Percentiles rank a stretch among this genome's conserved stretches.
phyloP scores from a whole-genome alignment of 2,113 vertebrate genomes.

The Hippocampus abdominalis region DNA sequence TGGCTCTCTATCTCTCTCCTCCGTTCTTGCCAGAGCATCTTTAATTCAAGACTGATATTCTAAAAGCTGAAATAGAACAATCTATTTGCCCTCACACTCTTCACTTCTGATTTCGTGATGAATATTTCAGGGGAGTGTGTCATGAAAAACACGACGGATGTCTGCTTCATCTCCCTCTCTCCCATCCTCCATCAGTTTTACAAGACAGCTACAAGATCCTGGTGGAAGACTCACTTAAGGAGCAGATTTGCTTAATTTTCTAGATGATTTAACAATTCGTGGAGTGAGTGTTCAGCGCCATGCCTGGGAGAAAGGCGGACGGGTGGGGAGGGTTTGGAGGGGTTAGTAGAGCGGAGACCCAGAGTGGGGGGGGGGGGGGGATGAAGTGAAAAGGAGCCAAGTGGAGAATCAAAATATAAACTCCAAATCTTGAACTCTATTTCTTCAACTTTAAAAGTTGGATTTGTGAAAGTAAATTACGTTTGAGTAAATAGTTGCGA shows the following conservation, averaged over 20 bases:
- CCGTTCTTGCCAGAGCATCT: slow-evolving; percentile 57
- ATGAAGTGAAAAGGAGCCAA: slow-evolving; percentile 27
- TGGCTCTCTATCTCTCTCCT: slow-evolving; percentile 36
- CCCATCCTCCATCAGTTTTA: slow-evolving; percentile 33
- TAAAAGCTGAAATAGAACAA: slow-evolving; percentile 71
- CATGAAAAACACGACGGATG: slow-evolving; percentile 57
- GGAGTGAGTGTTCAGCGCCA: slow-evolving; percentile 34
- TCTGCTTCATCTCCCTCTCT: slow-evolving; percentile 34
- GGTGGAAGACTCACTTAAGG: slow-evolving; percentile 50
- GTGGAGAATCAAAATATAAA: slow-evolving; percentile 4
- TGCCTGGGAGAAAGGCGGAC: slow-evolving; percentile 9
- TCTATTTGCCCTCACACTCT: slow-evolving; percentile 61
- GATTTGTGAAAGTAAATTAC: slow-evolving; percentile 42
- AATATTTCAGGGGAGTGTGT: slow-evolving; percentile 69
- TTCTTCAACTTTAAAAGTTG: slow-evolving; percentile 25
- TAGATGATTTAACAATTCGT: slow-evolving; percentile 71
- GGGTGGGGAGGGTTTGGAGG: no score
- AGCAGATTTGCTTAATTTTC: slow-evolving; percentile 69
- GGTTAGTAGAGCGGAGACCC: background rate
- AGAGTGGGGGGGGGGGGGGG: slow-evolving; percentile 24
- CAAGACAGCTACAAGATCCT: slow-evolving; percentile 52
- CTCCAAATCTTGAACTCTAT: slow-evolving; percentile 17
- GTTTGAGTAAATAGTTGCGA: slow-evolving; percentile 34
- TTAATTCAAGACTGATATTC: slow-evolving; percentile 72
- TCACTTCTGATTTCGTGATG: slow-evolving; percentile 69